A percentile compares a stretch with the other conserved stretches of the same genome.
phyloP scores from a whole-genome alignment of 2,113 vertebrate species.

The Vulpes ferrilata region DNA sequence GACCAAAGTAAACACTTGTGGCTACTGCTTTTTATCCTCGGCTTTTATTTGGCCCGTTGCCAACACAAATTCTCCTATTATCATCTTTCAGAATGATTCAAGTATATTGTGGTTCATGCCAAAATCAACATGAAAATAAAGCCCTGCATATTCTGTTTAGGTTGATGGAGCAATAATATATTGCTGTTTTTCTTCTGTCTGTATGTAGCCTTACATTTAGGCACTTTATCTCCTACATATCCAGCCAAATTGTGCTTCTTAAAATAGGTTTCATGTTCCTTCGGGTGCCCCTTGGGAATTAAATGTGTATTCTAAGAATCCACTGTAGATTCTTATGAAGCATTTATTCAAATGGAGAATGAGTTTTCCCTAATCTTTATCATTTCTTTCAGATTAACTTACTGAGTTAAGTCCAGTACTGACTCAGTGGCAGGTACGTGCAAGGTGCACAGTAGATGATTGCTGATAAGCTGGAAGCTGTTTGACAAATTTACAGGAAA shows the following conservation, averaged over 20 bases:
- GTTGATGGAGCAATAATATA: constrained; percentile 22
- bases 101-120: background rate
- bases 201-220: background rate
- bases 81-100: constrained; percentile 50
- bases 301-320: background rate
- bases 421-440: background rate
- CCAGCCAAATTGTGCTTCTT: background rate
- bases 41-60: constrained; percentile 46
- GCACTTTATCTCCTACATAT: background rate
- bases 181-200: constrained; percentile 62
- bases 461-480: background rate
- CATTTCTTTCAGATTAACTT: background rate
- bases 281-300: background rate
- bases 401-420: background rate
- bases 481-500: constrained; percentile 44
- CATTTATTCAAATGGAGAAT: background rate
- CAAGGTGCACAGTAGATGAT: background rate
- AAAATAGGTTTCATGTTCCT: background rate
- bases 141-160: background rate
- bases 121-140: constrained; percentile 61
- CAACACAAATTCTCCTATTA: constrained; percentile 68
- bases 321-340: background rate
- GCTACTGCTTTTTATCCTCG: constrained; percentile 64
- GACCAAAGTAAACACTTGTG: constrained; percentile 7
- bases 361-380: background rate